Evolutionary conservation across 2,113 vertebrate species (phyloP).

Genomic region (Glareola pratincola): DNA sequence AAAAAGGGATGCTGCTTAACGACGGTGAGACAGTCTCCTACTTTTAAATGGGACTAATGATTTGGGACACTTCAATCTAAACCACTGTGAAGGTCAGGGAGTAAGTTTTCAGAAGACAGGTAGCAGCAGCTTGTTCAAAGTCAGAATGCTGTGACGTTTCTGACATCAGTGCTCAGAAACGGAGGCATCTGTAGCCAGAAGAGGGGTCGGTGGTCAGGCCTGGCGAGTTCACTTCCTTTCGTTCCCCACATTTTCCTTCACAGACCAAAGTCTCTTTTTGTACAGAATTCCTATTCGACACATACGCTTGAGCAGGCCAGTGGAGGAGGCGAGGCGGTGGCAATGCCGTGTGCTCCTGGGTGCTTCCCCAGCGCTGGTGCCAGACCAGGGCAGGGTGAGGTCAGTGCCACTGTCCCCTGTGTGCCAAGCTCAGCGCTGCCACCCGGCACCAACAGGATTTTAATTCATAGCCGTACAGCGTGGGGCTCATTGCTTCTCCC

Average conservation of each 20-base stretch:
- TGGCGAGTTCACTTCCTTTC: neutral
- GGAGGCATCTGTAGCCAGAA: neutral
- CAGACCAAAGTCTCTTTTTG: neutral
- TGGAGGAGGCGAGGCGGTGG: neutral
- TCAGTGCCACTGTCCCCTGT: accelerated
- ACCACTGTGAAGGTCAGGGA: neutral
- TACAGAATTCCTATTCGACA: neutral
- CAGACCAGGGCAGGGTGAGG: neutral
- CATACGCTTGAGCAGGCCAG: neutral
- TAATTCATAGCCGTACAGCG: neutral
- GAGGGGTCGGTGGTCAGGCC: accelerated
- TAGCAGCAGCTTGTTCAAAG: neutral
- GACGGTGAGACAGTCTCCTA: neutral
- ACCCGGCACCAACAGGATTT: neutral
- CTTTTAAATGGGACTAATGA: neutral
- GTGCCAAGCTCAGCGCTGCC: neutral
- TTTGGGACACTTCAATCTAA: neutral
- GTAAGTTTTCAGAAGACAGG: neutral
- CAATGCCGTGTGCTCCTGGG: neutral
- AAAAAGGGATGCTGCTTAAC: neutral
- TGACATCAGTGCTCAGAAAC: neutral
- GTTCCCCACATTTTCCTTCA: neutral
- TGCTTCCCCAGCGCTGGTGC: neutral
- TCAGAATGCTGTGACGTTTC: neutral
- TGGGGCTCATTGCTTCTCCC: neutral